These are phyloP conservation scores for Gasterosteus nipponicus DNA, from an alignment of 2,113 vertebrate species.

Conservation along the genomic window DNA sequence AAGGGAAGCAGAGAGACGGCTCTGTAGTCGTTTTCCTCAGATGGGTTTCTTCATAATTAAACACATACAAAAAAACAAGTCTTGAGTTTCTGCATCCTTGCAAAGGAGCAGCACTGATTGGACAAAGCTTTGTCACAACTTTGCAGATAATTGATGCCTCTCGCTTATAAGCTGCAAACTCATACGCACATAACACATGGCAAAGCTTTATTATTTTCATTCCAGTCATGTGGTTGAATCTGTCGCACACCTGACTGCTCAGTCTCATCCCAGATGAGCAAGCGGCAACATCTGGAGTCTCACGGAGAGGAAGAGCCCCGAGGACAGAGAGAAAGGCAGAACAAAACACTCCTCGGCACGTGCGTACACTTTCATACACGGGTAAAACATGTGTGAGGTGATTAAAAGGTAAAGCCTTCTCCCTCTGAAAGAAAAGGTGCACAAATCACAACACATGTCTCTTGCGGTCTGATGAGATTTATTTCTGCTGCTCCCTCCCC, in stretches of 20 bases:
- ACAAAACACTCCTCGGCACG: slow-evolving; percentile 30
- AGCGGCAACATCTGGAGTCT: slow-evolving; percentile 71
- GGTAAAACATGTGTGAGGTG: slow-evolving; percentile 39
- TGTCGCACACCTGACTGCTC: slow-evolving; percentile 67
- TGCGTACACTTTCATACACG: not conserved
- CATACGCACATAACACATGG: slow-evolving; percentile 43
- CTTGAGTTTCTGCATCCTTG: slow-evolving; percentile 19
- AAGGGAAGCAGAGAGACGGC: no score
- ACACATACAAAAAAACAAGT: not conserved
- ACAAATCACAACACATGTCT: slow-evolving; percentile 36
- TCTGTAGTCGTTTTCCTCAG: no score
- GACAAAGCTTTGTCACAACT: slow-evolving; percentile 40
- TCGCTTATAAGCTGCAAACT: slow-evolving; percentile 25
- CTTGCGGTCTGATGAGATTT: slow-evolving; percentile 18
- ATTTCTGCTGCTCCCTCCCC: slow-evolving; percentile 5
- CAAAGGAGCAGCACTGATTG: slow-evolving; percentile 30
- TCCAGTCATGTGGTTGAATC: slow-evolving; percentile 38
- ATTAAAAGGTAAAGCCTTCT: slow-evolving; percentile 59
- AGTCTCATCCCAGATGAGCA: slow-evolving; percentile 59
- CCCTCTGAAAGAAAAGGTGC: slow-evolving; percentile 14
- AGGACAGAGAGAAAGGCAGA: slow-evolving; percentile 51
- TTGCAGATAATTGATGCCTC: slow-evolving; percentile 24
- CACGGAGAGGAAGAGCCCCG: slow-evolving; percentile 53
- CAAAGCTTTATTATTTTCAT: slow-evolving; percentile 41
- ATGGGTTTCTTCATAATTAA: not conserved